These are phyloP conservation scores for Pseudanteris insignis DNA, from an alignment of 2,888 invertebrate genomes.

Conservation along the genomic window DNA sequence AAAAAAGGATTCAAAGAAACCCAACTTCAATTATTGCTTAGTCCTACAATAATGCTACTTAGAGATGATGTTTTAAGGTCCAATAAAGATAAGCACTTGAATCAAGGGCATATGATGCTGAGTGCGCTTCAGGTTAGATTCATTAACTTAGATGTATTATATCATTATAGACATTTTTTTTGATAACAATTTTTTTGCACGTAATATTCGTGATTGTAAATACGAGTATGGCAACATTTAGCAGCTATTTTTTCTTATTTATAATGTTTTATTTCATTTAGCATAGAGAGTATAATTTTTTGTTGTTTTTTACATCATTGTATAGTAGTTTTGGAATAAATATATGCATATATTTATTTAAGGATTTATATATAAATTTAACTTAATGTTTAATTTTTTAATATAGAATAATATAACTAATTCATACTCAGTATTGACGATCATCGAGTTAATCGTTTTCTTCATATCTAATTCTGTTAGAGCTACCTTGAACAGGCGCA, in stretches of 20 bases:
- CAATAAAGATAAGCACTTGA: conserved; percentile 76
- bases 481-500: conserved; percentile 81
- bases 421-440: conserved; percentile 5
- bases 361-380: not conserved
- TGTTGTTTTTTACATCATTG: no score
- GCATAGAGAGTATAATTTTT: no score
- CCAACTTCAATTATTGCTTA: conserved; percentile 86
- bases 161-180: no score
- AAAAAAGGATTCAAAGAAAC: conserved; percentile 93
- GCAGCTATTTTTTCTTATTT: no score
- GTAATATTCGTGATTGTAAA: no score
- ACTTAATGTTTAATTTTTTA: no score
- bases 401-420: not conserved
- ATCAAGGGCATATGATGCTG: conserved; percentile 85
- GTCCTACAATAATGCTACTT: conserved; percentile 86
- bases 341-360: not conserved
- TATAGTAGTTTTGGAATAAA: no score
- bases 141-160: no score
- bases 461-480: conserved; percentile 57
- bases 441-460: no score
- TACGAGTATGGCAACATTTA: no score
- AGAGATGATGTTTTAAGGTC: conserved; percentile 78
- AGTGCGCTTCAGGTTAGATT: conserved; percentile 72
- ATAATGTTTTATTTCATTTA: no score
- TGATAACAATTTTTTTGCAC: no score